Conservation (phyloP, 2,113 vertebrate species). For the Phylloscopus trochilus region DNA sequence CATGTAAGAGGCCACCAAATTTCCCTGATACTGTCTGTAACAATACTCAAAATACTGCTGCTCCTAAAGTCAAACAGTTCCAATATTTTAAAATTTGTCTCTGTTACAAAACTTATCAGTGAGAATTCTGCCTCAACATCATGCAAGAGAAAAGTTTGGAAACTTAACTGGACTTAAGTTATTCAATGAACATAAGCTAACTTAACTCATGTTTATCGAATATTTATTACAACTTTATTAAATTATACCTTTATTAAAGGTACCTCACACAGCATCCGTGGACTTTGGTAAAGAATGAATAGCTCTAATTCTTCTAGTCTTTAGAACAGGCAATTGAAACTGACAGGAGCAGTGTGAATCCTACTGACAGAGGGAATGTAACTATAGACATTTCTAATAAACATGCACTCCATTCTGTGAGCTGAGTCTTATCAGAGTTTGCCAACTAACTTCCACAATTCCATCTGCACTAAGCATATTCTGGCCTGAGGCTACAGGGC, state of each 20-base stretch:
- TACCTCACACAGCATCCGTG: background rate
- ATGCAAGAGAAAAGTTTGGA: background rate
- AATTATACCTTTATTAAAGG: background rate
- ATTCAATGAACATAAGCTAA: background rate
- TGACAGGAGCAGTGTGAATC: background rate
- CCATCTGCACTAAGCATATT: background rate
- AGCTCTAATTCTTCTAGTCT: background rate
- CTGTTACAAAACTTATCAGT: background rate
- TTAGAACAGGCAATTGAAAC: background rate
- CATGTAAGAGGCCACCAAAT: background rate
- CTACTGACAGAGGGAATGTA: background rate
- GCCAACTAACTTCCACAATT: background rate
- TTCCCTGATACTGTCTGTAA: background rate
- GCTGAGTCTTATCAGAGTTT: background rate
- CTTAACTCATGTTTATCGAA: background rate
- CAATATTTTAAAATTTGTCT: background rate
- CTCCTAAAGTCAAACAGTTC: background rate
- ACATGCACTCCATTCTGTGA: background rate
- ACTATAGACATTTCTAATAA: background rate
- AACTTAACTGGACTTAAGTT: background rate
- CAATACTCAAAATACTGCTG: background rate
- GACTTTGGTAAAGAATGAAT: background rate
- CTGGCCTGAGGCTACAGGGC: background rate
- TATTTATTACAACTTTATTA: background rate
- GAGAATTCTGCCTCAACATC: background rate